Evolutionary conservation across 2,888 invertebrate genomes (phyloP).

Genomic region (Craniophora ligustri): DNA sequence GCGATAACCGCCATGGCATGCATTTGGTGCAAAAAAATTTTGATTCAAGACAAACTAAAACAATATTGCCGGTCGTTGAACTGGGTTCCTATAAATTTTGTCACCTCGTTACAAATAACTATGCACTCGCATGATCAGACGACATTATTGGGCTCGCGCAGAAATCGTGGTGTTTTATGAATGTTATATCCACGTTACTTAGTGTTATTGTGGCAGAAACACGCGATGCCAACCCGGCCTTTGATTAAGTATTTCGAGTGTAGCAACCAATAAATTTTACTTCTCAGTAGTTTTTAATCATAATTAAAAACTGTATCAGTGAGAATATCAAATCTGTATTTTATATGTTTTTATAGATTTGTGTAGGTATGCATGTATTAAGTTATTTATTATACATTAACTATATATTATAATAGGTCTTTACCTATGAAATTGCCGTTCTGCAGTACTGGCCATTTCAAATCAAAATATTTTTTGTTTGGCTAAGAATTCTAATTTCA

Average conservation of each 20-base stretch:
- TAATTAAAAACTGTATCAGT: not conserved
- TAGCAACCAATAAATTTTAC: constrained; percentile 16
- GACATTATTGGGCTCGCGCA: constrained; percentile 57
- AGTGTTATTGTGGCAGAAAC: constrained; percentile 40
- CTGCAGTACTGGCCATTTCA: no score
- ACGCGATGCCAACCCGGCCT: constrained; percentile 37
- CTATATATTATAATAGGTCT: no score
- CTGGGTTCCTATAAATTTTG: constrained; percentile 51
- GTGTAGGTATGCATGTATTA: no score
- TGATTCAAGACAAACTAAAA: constrained; percentile 3
- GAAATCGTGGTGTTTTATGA: constrained; percentile 46
- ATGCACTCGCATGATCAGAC: constrained; percentile 60
- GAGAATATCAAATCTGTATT: no score
- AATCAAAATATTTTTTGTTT: no score
- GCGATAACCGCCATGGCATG: constrained; percentile 24
- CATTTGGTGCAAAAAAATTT: constrained; percentile 12
- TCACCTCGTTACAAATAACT: constrained; percentile 56
- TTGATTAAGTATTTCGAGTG: constrained; percentile 31
- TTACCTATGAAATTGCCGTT: no score
- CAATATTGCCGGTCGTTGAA: constrained; percentile 36
- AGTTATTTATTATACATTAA: no score
- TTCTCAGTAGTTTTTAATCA: not conserved
- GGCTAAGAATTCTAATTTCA: no score
- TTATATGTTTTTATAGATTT: no score
- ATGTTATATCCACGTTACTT: constrained; percentile 28